phyloP scores from a whole-genome alignment of 64 coral and sea anemone genomes.

The Exaiptasia diaphana region DNA sequence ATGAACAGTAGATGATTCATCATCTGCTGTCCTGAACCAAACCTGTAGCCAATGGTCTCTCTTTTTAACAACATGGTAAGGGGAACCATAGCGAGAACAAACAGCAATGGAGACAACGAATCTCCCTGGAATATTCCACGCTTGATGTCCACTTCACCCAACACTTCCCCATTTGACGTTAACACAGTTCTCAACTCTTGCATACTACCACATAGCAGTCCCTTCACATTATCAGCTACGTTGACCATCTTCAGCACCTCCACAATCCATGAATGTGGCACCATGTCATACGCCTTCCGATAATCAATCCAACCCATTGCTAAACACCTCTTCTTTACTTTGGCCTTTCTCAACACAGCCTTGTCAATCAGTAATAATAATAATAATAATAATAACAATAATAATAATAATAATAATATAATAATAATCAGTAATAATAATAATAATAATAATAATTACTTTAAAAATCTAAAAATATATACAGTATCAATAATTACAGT shows the following conservation, averaged over 20 bases:
- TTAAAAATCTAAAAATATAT: too few species aligned
- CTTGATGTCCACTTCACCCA: constrained; percentile 27
- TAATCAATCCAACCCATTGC: constrained; percentile 69
- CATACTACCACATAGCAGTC: constrained; percentile 30
- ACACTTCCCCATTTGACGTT: constrained; percentile 33
- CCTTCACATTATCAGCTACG: constrained; percentile 41
- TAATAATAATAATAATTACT: too few species aligned
- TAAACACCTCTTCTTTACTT: constrained; percentile 25
- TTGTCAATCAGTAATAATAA: constrained; percentile 64
- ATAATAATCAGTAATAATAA: too few species aligned
- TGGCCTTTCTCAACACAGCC: constrained; percentile 34
- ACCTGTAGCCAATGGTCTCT: too few species aligned
- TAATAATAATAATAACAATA: too few species aligned
- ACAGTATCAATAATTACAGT: too few species aligned
- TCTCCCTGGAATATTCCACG: constrained; percentile 29
- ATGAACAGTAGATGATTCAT: not conserved
- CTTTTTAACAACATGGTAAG: constrained; percentile 7
- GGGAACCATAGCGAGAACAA: constrained; percentile 29
- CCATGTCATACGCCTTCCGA: constrained; percentile 37
- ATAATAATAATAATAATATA: too few species aligned
- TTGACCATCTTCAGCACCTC: constrained; percentile 35
- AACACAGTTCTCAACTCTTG: constrained; percentile 19
- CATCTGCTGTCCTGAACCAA: too few species aligned
- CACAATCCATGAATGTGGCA: constrained; percentile 59
- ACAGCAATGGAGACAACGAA: constrained; percentile 37